A percentile compares a stretch with the other conserved stretches of the same genome.
Evolutionary conservation across 1,140 invertebrate genomes (phyloP).

Genomic region (Eueides isabella): DNA sequence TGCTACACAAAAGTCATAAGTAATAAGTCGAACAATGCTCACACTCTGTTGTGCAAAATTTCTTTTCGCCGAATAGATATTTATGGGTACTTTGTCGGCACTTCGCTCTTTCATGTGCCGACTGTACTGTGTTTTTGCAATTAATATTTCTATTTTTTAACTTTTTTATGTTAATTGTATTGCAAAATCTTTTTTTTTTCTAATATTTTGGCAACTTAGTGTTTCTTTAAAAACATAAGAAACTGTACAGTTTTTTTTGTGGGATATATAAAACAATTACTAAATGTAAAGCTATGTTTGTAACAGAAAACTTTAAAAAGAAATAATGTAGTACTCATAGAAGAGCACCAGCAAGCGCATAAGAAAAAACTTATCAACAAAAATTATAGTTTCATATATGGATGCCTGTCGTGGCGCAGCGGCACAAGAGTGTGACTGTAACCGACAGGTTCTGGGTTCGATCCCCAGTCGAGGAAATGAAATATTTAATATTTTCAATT

Average conservation of each 20-base stretch:
- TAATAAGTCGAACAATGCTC: conserved; percentile 40
- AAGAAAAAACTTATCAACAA: too few species aligned
- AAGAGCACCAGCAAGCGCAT: too few species aligned
- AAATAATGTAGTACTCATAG: too few species aligned
- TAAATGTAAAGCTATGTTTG: too few species aligned
- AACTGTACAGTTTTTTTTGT: not conserved
- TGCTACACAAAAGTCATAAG: conserved; percentile 5
- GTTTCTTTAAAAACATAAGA: not conserved
- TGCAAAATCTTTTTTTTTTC: not conserved
- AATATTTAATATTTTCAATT: too few species aligned
- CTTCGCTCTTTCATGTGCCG: conserved; percentile 40
- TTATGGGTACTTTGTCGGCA: conserved; percentile 58
- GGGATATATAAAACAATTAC: not conserved
- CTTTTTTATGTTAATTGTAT: conserved; percentile 4
- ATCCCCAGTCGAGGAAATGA: too few species aligned
- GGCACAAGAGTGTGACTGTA: too few species aligned
- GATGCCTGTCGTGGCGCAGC: too few species aligned
- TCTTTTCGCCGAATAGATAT: conserved; percentile 71
- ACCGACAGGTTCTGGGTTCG: too few species aligned
- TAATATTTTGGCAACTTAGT: not conserved
- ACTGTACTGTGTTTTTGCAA: conserved; percentile 42
- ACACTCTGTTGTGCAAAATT: conserved; percentile 68
- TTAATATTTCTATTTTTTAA: conserved; percentile 43
- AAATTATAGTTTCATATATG: too few species aligned
- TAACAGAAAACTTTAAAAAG: too few species aligned